Evolutionary conservation across 2,888 invertebrate genomes (phyloP).

Genomic region (Plebejus anna): DNA sequence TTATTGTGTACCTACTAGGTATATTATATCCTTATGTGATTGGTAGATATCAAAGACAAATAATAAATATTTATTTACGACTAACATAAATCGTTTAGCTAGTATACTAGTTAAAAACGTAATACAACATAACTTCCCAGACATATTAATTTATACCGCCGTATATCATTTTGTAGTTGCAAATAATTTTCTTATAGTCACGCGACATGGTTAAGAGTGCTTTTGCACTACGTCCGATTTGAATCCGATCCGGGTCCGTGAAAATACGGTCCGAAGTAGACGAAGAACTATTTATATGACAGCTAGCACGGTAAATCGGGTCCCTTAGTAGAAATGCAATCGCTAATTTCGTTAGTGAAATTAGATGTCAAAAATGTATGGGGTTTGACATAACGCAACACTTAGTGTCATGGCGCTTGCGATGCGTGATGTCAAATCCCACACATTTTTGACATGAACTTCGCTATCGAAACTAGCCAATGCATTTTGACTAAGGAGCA

Average conservation of each 20-base stretch:
- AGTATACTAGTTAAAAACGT: slow-evolving; percentile 28
- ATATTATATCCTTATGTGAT: too few species aligned
- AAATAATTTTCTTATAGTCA: slow-evolving; percentile 54
- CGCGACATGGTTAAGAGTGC: slow-evolving; percentile 51
- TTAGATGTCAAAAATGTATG: not conserved
- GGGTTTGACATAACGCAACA: not conserved
- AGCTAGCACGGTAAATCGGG: not conserved
- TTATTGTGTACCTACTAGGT: too few species aligned
- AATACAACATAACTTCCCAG: slow-evolving; percentile 39
- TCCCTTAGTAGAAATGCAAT: not conserved
- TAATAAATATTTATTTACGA: too few species aligned
- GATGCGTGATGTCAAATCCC: not conserved
- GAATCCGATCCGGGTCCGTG: not conserved
- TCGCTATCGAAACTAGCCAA: too few species aligned
- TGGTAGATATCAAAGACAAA: too few species aligned
- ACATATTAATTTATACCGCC: slow-evolving; percentile 35
- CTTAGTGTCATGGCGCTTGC: not conserved
- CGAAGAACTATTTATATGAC: not conserved
- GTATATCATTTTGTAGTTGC: slow-evolving; percentile 38
- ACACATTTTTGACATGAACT: too few species aligned
- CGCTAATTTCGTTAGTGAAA: not conserved
- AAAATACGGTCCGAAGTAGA: too few species aligned
- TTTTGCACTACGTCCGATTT: not conserved
- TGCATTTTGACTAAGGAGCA: too few species aligned
- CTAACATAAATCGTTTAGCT: slow-evolving; percentile 18